A percentile compares a stretch with the other conserved stretches of the same genome.
phyloP scores from a whole-genome alignment of 1,140 invertebrate genomes.

The Arctopsyche grandis region DNA sequence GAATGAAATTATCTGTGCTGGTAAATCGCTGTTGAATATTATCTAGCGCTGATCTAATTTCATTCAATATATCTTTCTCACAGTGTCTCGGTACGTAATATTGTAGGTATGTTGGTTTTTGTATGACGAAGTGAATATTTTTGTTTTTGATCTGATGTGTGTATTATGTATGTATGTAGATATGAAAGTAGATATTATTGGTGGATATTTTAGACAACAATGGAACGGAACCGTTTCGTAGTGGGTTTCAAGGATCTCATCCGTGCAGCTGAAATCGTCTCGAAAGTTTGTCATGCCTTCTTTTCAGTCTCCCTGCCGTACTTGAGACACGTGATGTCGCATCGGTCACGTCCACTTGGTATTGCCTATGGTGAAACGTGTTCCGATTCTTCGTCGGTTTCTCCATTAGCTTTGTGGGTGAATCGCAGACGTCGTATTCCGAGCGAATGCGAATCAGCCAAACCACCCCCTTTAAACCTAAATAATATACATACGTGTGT shows the following conservation, averaged over 20 bases:
- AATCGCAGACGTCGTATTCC: constrained; percentile 14
- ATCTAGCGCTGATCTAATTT: background rate
- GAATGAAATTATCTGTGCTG: too few relatives aligned
- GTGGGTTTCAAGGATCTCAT: background rate
- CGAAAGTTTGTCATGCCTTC: constrained; percentile 26
- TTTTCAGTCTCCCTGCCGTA: background rate
- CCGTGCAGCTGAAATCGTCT: background rate
- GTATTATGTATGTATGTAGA: too few relatives aligned
- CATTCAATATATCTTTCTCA: constrained; percentile 7
- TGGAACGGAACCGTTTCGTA: too few relatives aligned
- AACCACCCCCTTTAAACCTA: background rate
- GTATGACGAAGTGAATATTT: too few relatives aligned
- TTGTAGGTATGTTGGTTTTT: too few relatives aligned
- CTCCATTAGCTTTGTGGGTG: background rate
- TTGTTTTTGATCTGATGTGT: too few relatives aligned
- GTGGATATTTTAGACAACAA: background rate
- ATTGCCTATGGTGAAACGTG: constrained; percentile 33
- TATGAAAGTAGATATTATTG: too few relatives aligned
- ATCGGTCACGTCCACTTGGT: background rate
- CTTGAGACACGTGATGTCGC: background rate
- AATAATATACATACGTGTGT: background rate
- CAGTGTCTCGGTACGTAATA: background rate
- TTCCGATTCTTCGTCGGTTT: constrained; percentile 27
- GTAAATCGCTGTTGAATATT: too few relatives aligned
- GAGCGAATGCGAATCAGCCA: background rate